Evolutionary conservation across 2,113 vertebrate genomes (phyloP).

Genomic region (Syngnathus typhle): DNA sequence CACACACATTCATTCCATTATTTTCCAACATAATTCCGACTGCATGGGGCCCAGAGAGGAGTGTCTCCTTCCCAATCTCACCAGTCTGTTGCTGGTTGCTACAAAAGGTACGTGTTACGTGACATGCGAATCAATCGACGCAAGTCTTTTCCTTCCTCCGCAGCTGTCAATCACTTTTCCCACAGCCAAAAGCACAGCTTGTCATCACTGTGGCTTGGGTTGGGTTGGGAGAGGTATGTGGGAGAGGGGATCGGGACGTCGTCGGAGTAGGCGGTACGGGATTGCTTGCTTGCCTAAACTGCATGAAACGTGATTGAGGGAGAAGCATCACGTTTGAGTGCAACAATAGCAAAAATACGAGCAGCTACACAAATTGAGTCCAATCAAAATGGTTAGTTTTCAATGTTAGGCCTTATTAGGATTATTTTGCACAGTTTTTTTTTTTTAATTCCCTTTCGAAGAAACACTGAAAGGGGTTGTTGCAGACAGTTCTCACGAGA

Average conservation of each 20-base stretch:
- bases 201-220: constrained; percentile 55
- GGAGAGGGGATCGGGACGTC: constrained; percentile 45
- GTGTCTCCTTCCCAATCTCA: constrained; percentile 22
- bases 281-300: constrained; percentile 68
- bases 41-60: constrained; percentile 13
- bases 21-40: constrained; percentile 23
- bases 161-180: constrained; percentile 66
- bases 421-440: constrained; percentile 27
- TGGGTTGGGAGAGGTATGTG: constrained; percentile 35
- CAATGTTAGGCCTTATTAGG: constrained; percentile 8
- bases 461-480: constrained; percentile 18
- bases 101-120: constrained; percentile 50
- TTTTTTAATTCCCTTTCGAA: neutral
- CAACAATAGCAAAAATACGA: constrained; percentile 54
- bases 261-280: constrained; percentile 63
- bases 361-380: constrained; percentile 40
- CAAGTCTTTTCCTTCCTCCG: constrained; percentile 60
- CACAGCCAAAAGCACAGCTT: constrained; percentile 64
- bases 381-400: constrained; percentile 13
- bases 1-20: constrained; percentile 20
- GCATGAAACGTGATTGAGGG: constrained; percentile 66
- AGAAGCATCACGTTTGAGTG: constrained; percentile 63
- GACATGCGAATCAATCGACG: constrained; percentile 28
- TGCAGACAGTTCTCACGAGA: neutral
- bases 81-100: constrained; percentile 49